Evolutionary conservation across 2,797 vertebrate genomes (phyloP), one percentile per base, ranked within the genome.

Genomic region (Eidolon dupreanum): DNA sequence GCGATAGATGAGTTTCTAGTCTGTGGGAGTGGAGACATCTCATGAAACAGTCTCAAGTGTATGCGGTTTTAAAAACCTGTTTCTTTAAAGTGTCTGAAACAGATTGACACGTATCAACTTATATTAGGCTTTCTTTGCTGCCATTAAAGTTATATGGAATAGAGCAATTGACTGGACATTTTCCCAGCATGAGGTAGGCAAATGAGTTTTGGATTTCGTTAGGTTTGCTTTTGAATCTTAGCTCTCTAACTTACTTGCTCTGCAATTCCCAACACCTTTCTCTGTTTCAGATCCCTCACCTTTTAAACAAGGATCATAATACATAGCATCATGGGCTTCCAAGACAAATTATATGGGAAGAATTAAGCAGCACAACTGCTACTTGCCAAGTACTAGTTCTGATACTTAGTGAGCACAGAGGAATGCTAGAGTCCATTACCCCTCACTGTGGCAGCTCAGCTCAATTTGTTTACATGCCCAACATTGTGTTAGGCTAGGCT

Each of bases 311-410:
- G 28, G 26, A 77, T 94, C 51, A 86, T 71, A 93, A 41, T 53
- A 73, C 53, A 20, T 61, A 53, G 33, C 1, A 74, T 2, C 16
- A 4, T 63, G 79, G 46, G 19, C 31, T 90, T 94, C 75, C 49
- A 90, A 83, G 79, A 90, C 31, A 81, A 87, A 79, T 55, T 46
- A 66, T 13, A 43, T 9, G 65, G 59, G 15, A 92, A 81, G 61
- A 96, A 82, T 87, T 81, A 84, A 65, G 55, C 51, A 74, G 43
- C 36, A 33, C 28, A 93, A 79, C 22, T 75, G 17, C 49, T 13
- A 33, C 20, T 87, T 79, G 53, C 75, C 71, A 92, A 97, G 33
- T 83, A 77, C 65, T 82, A 65, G 65, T 91, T 84, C 26, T 92
- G 63, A 71, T 41, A 63, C n/a, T 92, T 57, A 55, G 36, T 55